A percentile compares a stretch with the other conserved stretches of the same genome.
These are phyloP conservation scores for Lasioglossum figueresi DNA, from an alignment of 2,888 invertebrate species.

Conservation along the genomic window DNA sequence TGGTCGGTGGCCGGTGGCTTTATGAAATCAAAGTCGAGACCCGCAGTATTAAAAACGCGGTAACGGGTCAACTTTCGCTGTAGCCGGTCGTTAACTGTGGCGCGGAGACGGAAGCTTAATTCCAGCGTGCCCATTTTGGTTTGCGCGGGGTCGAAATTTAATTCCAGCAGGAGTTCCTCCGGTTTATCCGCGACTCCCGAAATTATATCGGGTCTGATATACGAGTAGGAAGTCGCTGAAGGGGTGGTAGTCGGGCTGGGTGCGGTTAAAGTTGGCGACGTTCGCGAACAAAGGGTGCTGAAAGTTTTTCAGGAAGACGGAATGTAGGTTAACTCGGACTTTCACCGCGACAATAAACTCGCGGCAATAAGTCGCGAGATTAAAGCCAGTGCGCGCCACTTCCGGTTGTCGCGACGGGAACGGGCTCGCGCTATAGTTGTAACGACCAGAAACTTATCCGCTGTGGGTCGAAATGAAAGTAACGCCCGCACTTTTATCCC, in stretches of 20 bases:
- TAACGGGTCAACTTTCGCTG: not conserved
- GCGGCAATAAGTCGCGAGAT: slow-evolving; percentile 58
- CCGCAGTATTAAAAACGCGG: not conserved
- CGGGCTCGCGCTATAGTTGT: not conserved
- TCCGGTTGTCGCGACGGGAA: slow-evolving; percentile 27
- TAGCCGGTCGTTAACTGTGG: not conserved
- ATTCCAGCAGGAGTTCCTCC: not conserved
- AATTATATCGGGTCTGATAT: not conserved
- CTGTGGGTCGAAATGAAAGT: slow-evolving; percentile 57
- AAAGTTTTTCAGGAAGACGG: slow-evolving; percentile 52
- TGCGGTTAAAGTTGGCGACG: not conserved
- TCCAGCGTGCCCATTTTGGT: not conserved
- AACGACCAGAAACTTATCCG: slow-evolving; percentile 32
- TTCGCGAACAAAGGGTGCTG: slow-evolving; percentile 25
- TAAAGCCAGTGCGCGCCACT: slow-evolving; percentile 50
- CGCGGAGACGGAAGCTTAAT: not conserved
- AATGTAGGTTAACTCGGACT: slow-evolving; percentile 57
- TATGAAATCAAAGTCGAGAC: not conserved
- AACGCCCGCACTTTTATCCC: slow-evolving; percentile 50
- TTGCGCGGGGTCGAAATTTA: slow-evolving; percentile 9
- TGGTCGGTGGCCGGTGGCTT: too few species aligned
- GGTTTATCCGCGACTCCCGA: slow-evolving; percentile 11
- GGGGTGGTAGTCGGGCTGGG: not conserved
- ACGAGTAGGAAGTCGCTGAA: not conserved
- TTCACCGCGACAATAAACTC: slow-evolving; percentile 61